Base-by-base conservation (phyloP, 2,113 vertebrate genomes). In the Speoplatyrhinus poulsoni region DNA sequence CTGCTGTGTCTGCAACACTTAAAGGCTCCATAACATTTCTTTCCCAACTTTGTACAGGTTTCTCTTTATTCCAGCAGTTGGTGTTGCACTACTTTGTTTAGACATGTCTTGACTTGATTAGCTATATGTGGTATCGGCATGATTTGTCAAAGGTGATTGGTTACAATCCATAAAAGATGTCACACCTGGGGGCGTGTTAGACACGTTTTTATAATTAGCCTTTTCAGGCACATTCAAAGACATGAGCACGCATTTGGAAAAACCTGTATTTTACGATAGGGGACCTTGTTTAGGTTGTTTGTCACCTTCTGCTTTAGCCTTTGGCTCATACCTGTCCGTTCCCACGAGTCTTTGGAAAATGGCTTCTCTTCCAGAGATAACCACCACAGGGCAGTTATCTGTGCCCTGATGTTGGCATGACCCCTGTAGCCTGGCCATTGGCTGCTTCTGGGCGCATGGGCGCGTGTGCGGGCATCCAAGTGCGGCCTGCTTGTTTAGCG, bases 401-500 rank as follows among this genome's bases (percentile, higher is more conserved):
- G 48, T 72, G 60, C 78, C 69, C 73, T 41, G 15, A 3, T 2
- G 60, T 61, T 82, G 77, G 50, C 69, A 46, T 36, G 10, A 60
- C 0, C 32, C 12, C 67, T 17, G 59, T n/a, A 13, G 60, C 57
- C 57, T 52, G 72, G 49, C 72, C 60, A 36, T 62, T 12, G 3
- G 69, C 65, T 47, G 46, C 41, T 55, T 79, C 68, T 77, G 83
- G 71, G 60, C 47, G 52, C 71, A 67, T 62, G 47, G 58, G 61
- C 72, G 55, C 11, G 57, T 66, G 74, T 69, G 58, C 41, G 63
- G 49, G 46, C 59, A 57, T 60, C 12, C 77, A 67, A 65, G 46
- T 69, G 79, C 72, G 78, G 79, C 64, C 60, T 53, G 76, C 79
- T 86, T 78, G 77, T 79, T 76, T 87, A 82, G 76, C 76, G 72